phyloP scores from a whole-genome alignment of 2,113 vertebrate species.

The Cyphomyrus discorhynchus region DNA sequence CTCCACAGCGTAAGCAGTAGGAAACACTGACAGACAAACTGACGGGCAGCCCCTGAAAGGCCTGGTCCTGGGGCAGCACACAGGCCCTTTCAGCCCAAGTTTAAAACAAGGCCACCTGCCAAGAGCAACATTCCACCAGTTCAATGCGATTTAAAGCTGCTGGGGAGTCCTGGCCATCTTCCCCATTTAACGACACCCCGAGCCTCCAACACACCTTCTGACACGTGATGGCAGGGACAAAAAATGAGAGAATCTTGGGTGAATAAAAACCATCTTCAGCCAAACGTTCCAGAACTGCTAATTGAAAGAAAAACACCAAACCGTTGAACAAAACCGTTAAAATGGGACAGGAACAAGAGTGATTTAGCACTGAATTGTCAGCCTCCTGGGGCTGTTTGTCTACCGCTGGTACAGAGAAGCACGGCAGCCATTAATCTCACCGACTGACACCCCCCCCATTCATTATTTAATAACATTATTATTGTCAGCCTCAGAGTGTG shows the following conservation, averaged over 20 bases:
- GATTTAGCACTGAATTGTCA: not conserved
- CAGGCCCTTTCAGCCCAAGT: constrained; percentile 22
- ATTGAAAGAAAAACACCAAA: not conserved
- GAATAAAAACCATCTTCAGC: not conserved
- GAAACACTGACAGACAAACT: not conserved
- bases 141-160: constrained; percentile 29
- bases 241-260: not conserved
- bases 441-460: not conserved
- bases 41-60: not conserved
- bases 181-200: not conserved
- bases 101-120: constrained; percentile 11
- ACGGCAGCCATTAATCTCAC: not conserved
- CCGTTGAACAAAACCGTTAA: not conserved
- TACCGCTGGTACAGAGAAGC: not conserved
- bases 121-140: constrained; percentile 30
- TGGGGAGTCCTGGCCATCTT: constrained; percentile 2
- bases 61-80: constrained; percentile 9
- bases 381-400: not conserved
- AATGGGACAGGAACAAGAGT: not conserved
- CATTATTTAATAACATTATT: not conserved
- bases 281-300: not conserved
- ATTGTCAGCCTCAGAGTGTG: not conserved
- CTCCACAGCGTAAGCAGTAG: not conserved
- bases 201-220: not conserved
- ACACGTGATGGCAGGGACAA: not conserved